phyloP scores from a whole-genome alignment of 2,888 invertebrate species.

The Pasiphila rectangulata region DNA sequence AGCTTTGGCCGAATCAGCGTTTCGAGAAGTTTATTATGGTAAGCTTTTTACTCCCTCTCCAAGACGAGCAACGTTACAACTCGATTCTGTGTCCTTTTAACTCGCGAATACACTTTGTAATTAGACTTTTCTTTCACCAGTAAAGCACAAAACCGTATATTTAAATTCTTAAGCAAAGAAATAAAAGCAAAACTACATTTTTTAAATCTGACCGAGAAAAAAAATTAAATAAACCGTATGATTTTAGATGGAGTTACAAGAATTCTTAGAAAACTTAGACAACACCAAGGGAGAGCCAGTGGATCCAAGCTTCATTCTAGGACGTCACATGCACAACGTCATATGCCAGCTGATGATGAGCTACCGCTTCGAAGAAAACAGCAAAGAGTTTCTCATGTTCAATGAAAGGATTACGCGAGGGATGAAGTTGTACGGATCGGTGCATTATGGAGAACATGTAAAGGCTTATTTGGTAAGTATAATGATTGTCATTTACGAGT shows the following conservation, averaged over 20 bases:
- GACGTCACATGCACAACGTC: constrained; percentile 90
- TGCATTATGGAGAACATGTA: constrained; percentile 87
- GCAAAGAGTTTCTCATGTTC: constrained; percentile 85
- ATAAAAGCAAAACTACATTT: no score
- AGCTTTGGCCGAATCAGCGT: constrained; percentile 83
- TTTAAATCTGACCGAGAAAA: no score
- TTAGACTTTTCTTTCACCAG: no score
- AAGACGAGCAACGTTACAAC: no score
- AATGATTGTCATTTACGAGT: no score
- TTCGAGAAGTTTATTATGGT: constrained; percentile 90
- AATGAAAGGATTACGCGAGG: constrained; percentile 90
- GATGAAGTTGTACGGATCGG: constrained; percentile 88
- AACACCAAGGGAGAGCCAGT: constrained; percentile 59
- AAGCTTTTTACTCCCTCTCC: no score
- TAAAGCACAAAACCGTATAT: no score
- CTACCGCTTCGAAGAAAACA: constrained; percentile 86
- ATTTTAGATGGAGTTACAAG: constrained; percentile 84
- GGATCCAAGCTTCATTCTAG: constrained; percentile 84
- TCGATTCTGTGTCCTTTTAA: no score
- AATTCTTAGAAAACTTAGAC: constrained; percentile 72
- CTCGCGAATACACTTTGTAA: no score
- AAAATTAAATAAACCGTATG: no score
- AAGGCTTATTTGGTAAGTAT: constrained; percentile 81
- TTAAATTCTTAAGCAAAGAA: no score
- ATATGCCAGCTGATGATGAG: constrained; percentile 92